A percentile compares a stretch with the other conserved stretches of the same genome.
Conservation (phyloP, 2,113 vertebrate genomes). For the Hirundichthys speculiger region DNA sequence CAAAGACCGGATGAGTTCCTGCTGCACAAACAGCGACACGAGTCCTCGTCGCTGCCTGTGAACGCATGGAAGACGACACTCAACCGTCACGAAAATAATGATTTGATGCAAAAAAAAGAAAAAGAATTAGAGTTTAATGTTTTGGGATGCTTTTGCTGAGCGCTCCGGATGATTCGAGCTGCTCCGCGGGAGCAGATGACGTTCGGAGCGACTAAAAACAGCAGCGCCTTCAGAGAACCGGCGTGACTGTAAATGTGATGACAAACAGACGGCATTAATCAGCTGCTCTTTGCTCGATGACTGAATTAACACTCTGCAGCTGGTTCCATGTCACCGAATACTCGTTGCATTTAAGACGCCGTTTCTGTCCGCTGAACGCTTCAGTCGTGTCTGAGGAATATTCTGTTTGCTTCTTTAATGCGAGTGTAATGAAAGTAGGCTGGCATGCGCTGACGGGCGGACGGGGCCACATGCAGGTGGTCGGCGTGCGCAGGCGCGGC, state of each 20-base stretch:
- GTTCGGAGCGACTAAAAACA: conserved; percentile 42
- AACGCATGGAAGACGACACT: too few relatives aligned
- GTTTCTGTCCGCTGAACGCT: conserved; percentile 12
- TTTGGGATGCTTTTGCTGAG: too few relatives aligned
- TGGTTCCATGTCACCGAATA: conserved; percentile 13
- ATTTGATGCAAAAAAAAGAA: too few relatives aligned
- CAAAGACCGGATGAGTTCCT: too few relatives aligned
- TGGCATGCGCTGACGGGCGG: conserved; percentile 33
- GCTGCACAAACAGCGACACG: too few relatives aligned
- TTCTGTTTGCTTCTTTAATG: conserved; percentile 24
- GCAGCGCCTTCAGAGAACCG: conserved; percentile 23
- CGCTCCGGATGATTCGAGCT: not conserved
- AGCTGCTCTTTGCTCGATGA: conserved; percentile 11
- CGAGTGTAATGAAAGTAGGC: conserved; percentile 17
- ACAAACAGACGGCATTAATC: conserved; percentile 38
- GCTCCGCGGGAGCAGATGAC: not conserved
- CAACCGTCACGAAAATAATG: too few relatives aligned
- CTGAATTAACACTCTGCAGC: conserved; percentile 42
- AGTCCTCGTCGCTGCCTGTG: too few relatives aligned
- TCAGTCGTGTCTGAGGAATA: conserved; percentile 1
- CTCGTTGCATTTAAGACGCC: conserved; percentile 16
- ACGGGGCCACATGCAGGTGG: conserved; percentile 27
- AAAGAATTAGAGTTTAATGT: too few relatives aligned
- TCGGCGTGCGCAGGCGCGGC: conserved; percentile 39
- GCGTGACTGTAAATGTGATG: conserved; percentile 36